Evolutionary conservation across 2,113 vertebrate genomes (phyloP), one percentile per base, ranked within the genome.

Genomic region (Nannospalax galili): DNA sequence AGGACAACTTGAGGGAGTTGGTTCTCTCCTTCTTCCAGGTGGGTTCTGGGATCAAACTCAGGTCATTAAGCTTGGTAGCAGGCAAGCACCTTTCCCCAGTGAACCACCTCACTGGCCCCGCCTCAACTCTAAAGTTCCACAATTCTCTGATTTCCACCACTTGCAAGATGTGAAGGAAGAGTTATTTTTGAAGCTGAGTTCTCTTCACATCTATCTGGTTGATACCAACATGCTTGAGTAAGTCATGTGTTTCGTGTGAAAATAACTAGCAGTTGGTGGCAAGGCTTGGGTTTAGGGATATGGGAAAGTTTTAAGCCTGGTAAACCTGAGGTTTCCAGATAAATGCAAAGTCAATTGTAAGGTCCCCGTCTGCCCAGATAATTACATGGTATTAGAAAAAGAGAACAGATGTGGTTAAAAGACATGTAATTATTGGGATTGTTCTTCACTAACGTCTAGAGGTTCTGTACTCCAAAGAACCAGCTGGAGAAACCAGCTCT

Each of bases 291-390:
- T 26, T 62, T 88, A 75, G 42, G 10, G 58, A 0, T 16, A 32
- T 20, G 35, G 35, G 81, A 72, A 95, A 92, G n/a, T 81, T 64
- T 69, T 81, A 84, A 95, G 56, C 80, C 86, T 56, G 37, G 35
- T 52, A 92, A 96, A 92, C 17, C 62, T 56, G 73, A 94, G 74
- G 84, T 64, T 95, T 91, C 70, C 77, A 90, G 82, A 75, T 40
- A 90, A 91, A 96, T 65, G 37, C 64, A 42, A 72, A 93, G 73
- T 87, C 85, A 91, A 78, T 72, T 64, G 56, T 86, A 90, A 84
- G 67, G 28, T 8, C 70, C 40, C 73, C 8, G 30, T 84, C 79
- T 82, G 42, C 60, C 69, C 69, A 4, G 58, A 67, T 95, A 81
- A 95, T 92, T 69, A 73, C 69, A 79, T 28, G 64, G 84, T 92